Conservation (phyloP, 2,888 invertebrate species). For the Salpingus planirostris region DNA sequence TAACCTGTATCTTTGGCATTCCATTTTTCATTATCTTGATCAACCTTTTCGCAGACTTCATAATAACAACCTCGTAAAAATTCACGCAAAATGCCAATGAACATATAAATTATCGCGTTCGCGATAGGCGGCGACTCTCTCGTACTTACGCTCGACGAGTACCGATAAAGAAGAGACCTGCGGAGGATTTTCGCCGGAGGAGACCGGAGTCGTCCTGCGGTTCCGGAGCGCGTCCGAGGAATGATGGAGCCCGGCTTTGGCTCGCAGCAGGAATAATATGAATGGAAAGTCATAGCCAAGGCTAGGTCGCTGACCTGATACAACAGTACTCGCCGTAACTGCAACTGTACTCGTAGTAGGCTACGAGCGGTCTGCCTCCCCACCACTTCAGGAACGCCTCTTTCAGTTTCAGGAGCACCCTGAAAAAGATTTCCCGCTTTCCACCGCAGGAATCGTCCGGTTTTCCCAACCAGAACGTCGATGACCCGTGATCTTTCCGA, state of each 20-base stretch:
- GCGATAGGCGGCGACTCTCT: no score
- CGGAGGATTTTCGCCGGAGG: not conserved
- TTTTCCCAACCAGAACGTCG: no score
- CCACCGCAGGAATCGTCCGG: no score
- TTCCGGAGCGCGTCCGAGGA: no score
- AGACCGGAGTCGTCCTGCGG: no score
- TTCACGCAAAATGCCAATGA: not conserved
- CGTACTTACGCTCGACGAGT: no score
- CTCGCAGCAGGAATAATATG: constrained; percentile 23
- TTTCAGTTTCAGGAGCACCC: constrained; percentile 10
- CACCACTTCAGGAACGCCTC: constrained; percentile 6
- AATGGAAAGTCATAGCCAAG: constrained; percentile 42
- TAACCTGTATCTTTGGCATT: constrained; percentile 13
- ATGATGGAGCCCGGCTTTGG: no score
- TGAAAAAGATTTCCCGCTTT: no score
- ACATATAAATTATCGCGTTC: not conserved
- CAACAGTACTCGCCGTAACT: constrained; percentile 39
- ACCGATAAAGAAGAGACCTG: no score
- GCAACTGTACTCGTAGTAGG: constrained; percentile 28
- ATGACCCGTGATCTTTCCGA: no score
- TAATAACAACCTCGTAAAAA: not conserved
- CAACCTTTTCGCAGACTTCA: not conserved
- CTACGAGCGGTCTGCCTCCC: constrained; percentile 8
- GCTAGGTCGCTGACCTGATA: constrained; percentile 39
- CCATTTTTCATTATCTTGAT: constrained; percentile 15